Base-by-base conservation (phyloP, 2,797 vertebrate species). In the Onychomys leucogaster region DNA sequence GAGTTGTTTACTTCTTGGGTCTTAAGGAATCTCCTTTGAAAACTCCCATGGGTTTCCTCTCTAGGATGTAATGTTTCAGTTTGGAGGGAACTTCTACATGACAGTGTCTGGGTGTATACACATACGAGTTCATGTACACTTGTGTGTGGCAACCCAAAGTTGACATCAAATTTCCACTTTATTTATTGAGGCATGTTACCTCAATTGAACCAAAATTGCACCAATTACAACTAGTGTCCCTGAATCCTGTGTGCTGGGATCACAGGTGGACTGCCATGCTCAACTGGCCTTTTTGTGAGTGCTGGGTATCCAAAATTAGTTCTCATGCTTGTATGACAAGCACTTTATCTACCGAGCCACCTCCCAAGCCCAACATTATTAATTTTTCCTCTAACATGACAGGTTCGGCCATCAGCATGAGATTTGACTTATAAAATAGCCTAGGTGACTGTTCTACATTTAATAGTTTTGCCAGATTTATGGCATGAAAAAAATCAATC, bases 401-500 rank as follows among this genome's bases (percentile, higher is more conserved):
- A 94, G 41, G 32, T 41, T 96, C 12, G 34, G 19, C 94, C 59
- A 90, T 61, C n/a, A 96, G n/a, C 43, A 41, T 91, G 46, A 17
- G 2, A 23, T 78, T 14, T 37, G 55, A 94, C 46, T 96, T 95
- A 57, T 23, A 96, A 89, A 43, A 89, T 90, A 97, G 71, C 83
- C 61, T 94, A 82, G 46, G 78, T 89, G 37, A 91, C 49, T 91
- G 19, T 89, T 94, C 89, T 43, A 96, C 32, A 76, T 94, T 95
- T 86, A 96, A 96, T 67, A 86, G 90, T 29, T 91, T 43, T 82
- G 78, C 34, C 52, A 90, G 29, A 32, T 76, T 93, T 69, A 65
- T 91, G 23, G 37, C 63, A 76, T 94, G 89, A 91, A 95, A 91
- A 95, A 94, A 96, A 37, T 91, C 57, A 89, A 32, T 61, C 19